Conservation (phyloP, 2,888 invertebrate species). For the Drosophila eohydei region DNA sequence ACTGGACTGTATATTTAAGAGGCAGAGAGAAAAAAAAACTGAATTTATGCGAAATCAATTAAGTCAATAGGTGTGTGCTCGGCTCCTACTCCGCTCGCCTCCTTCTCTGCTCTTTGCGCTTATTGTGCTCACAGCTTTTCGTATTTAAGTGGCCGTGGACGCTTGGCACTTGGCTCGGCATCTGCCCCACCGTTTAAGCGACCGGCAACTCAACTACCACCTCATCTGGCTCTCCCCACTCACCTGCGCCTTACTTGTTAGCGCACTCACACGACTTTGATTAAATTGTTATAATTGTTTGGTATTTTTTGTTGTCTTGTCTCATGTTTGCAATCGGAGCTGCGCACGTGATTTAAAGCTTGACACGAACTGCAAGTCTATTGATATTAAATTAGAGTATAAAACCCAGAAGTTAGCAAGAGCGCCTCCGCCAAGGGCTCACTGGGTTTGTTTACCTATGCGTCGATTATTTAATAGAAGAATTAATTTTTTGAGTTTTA, state of each 20-base stretch:
- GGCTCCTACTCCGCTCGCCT: background rate
- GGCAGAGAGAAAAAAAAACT: conserved; percentile 3
- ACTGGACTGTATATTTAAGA: conserved; percentile 8
- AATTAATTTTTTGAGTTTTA: too few relatives aligned
- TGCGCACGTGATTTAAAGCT: conserved; percentile 24
- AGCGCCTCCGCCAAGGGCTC: too few relatives aligned
- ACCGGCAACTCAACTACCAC: background rate
- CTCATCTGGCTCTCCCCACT: background rate
- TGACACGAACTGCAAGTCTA: conserved; percentile 26
- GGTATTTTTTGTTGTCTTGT: conserved; percentile 10
- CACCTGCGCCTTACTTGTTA: background rate
- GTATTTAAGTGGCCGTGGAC: conserved; percentile 51
- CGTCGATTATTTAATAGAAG: too few relatives aligned
- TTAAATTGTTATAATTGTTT: conserved; percentile 50
- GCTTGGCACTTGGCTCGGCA: conserved; percentile 48
- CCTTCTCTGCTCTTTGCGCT: conserved; percentile 8
- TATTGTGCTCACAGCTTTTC: conserved; percentile 27
- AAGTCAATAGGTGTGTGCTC: conserved; percentile 71
- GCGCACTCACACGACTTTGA: conserved; percentile 44
- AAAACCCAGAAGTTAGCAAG: too few relatives aligned
- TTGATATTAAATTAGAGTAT: background rate
- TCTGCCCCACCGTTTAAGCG: conserved; percentile 28
- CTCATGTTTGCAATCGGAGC: conserved; percentile 4
- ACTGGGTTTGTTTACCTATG: too few relatives aligned
- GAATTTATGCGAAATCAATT: conserved; percentile 70